Evolutionary conservation across 2,797 vertebrate genomes (phyloP).

Genomic region (Netta rufina): DNA sequence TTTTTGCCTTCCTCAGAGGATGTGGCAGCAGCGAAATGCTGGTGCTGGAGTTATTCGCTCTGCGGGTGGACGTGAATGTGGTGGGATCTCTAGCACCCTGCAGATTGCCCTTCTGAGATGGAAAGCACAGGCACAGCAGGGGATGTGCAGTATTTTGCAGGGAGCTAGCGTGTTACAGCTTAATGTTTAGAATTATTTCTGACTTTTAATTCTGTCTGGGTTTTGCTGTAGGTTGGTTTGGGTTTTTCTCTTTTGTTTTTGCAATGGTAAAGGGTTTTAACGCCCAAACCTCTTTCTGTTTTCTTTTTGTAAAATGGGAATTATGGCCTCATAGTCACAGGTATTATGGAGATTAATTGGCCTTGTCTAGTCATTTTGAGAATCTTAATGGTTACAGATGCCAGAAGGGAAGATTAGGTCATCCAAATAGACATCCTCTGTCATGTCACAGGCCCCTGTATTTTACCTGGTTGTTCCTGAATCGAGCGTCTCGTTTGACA

Average conservation of each 20-base stretch:
- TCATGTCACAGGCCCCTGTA: not conserved
- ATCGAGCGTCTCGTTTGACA: not conserved
- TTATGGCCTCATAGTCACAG: not conserved
- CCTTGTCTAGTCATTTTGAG: not conserved
- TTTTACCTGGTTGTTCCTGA: not conserved
- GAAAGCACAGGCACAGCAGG: not conserved
- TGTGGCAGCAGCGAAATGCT: not conserved
- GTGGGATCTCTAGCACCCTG: not conserved
- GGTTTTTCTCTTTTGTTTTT: not conserved
- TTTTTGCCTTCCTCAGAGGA: not conserved
- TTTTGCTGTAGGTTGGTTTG: not conserved
- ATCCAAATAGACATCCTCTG: not conserved
- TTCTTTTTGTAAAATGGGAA: not conserved
- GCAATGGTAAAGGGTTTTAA: not conserved
- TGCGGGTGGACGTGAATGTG: not conserved
- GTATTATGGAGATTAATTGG: not conserved
- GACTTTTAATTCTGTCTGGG: not conserved
- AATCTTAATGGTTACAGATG: not conserved
- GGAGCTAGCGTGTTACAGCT: rapidly evolving
- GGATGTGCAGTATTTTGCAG: not conserved
- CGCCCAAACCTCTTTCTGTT: not conserved
- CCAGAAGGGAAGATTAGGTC: not conserved
- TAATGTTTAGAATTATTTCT: not conserved
- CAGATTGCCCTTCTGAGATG: not conserved
- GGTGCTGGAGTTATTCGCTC: not conserved